Evolutionary conservation across 2,113 vertebrate species (phyloP).

Genomic region (Monopterus albus): DNA sequence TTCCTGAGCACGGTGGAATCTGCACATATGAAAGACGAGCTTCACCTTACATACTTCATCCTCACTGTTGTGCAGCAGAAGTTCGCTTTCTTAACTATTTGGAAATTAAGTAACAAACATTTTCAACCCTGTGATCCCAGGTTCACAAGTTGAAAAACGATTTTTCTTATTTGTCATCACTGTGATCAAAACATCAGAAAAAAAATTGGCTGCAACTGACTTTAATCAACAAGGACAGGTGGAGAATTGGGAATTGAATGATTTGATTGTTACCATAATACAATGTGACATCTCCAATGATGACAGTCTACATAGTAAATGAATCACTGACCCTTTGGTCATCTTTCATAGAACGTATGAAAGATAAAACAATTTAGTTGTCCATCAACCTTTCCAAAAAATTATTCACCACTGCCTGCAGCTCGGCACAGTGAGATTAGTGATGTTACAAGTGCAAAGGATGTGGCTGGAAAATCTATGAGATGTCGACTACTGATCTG

Average conservation of each 20-base stretch:
- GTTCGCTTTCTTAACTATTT: background rate
- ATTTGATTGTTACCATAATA: constrained; percentile 15
- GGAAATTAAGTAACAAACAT: background rate
- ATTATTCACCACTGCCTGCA: background rate
- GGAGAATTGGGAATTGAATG: constrained; percentile 4
- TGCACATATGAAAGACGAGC: no score
- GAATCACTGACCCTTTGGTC: constrained; percentile 20
- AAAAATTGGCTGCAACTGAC: constrained; percentile 14
- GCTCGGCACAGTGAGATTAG: constrained; percentile 3
- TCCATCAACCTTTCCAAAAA: background rate
- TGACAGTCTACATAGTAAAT: background rate
- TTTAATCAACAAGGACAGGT: constrained; percentile 24
- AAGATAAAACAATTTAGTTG: constrained; percentile 12
- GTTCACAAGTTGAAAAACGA: background rate
- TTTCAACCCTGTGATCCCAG: background rate
- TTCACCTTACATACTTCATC: background rate
- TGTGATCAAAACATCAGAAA: background rate
- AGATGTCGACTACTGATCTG: constrained; percentile 2
- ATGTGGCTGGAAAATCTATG: background rate
- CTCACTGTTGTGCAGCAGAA: background rate
- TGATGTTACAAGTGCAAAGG: constrained; percentile 4
- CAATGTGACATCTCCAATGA: background rate
- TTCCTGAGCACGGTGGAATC: no score
- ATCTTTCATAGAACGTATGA: constrained; percentile 5
- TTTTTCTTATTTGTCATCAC: background rate